A percentile compares a stretch with the other conserved stretches of the same genome.
Conservation (phyloP, 2,888 invertebrate species). For the Ichneumon xanthorius region DNA sequence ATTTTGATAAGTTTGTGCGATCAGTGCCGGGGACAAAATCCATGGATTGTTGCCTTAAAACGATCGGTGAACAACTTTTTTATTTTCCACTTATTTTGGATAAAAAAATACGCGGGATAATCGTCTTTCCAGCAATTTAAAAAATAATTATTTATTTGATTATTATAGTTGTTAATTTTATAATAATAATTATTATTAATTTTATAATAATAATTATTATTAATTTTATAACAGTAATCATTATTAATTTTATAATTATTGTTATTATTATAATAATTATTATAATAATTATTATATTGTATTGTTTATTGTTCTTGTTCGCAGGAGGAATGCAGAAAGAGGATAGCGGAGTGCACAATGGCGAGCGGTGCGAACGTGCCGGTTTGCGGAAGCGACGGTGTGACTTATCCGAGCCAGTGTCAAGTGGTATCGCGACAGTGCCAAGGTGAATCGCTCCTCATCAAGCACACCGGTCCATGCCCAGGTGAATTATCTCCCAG, state of each 20-base stretch:
- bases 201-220: too few relatives aligned
- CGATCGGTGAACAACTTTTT: too few relatives aligned
- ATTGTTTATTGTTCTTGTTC: constrained; percentile 53
- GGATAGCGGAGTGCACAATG: constrained; percentile 81
- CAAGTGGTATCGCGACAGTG: constrained; percentile 92
- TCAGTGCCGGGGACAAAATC: too few relatives aligned
- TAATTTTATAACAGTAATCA: too few relatives aligned
- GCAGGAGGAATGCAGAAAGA: constrained; percentile 83
- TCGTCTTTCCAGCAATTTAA: too few relatives aligned
- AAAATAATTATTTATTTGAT: too few relatives aligned
- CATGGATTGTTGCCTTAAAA: too few relatives aligned
- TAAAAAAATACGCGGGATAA: too few relatives aligned
- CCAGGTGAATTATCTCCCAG: constrained; percentile 86
- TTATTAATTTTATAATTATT: neutral
- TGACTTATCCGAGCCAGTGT: constrained; percentile 93
- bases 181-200: too few relatives aligned
- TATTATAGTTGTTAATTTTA: too few relatives aligned
- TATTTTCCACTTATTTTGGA: too few relatives aligned
- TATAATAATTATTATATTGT: neutral
- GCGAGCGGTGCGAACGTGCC: constrained; percentile 82
- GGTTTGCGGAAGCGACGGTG: constrained; percentile 93
- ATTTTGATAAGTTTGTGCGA: too few relatives aligned
- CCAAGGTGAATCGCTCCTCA: constrained; percentile 89
- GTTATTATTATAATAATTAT: neutral
- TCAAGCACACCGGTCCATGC: constrained; percentile 91